Conservation (phyloP, 2,113 vertebrate genomes). For the Vireo altiloquus region DNA sequence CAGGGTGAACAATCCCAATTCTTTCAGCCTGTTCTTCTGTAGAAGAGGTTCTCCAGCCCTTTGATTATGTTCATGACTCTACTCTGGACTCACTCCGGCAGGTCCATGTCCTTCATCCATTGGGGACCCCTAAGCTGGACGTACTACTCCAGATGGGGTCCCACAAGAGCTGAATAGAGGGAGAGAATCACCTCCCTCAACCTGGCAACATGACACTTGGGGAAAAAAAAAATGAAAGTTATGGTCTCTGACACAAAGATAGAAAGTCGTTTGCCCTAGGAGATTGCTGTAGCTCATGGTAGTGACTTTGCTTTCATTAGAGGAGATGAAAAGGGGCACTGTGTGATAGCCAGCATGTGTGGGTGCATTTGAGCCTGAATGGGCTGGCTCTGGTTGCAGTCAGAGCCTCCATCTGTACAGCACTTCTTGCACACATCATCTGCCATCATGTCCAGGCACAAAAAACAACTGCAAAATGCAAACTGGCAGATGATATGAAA, state of each 20-base stretch:
- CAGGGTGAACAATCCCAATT: neutral
- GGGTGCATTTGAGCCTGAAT: constrained; percentile 35
- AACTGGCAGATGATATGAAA: neutral
- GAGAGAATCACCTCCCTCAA: neutral
- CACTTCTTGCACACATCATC: constrained; percentile 48
- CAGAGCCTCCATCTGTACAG: constrained; percentile 54
- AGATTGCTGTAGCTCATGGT: constrained; percentile 67
- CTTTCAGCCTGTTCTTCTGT: neutral
- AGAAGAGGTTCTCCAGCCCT: neutral
- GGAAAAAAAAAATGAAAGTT: constrained; percentile 43
- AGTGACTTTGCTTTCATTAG: constrained; percentile 41
- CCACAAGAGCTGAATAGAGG: neutral
- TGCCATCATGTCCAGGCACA: neutral
- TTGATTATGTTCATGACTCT: neutral
- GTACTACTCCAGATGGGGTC: neutral
- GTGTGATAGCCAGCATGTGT: constrained; percentile 20
- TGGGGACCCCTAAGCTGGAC: neutral
- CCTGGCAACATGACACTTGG: neutral
- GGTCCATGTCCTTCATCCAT: neutral
- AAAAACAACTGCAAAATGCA: neutral
- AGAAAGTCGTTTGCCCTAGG: constrained; percentile 70
- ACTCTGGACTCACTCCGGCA: neutral
- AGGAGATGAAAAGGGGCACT: constrained; percentile 52
- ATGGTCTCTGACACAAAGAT: constrained; percentile 74
- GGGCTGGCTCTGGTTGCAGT: constrained; percentile 25